phyloP scores from a whole-genome alignment of 2,797 vertebrate species.

The Mormyrus hasselquistii region DNA sequence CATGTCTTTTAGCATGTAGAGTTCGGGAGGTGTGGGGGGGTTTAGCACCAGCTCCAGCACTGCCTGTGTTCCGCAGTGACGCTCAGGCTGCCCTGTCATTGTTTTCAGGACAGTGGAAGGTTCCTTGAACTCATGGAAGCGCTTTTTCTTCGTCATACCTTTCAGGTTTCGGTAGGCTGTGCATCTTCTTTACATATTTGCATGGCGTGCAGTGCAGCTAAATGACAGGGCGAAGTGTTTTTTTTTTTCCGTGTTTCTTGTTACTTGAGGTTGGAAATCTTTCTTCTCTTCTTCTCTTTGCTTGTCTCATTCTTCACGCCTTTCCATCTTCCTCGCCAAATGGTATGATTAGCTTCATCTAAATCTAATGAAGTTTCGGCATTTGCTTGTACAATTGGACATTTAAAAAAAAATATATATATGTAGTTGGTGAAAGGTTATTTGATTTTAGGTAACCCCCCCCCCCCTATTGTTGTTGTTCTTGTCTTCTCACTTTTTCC shows the following conservation, averaged over 20 bases:
- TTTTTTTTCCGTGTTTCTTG: background rate
- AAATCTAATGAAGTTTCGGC: background rate
- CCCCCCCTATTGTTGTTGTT: background rate
- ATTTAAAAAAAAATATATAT: background rate
- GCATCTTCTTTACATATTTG: background rate
- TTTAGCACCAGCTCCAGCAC: too few species aligned
- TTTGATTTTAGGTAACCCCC: background rate
- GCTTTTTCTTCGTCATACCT: background rate
- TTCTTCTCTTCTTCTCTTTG: background rate
- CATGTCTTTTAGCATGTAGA: background rate
- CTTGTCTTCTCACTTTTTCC: background rate
- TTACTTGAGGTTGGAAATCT: background rate
- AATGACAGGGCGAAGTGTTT: background rate
- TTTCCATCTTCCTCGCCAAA: background rate
- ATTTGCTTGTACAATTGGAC: background rate
- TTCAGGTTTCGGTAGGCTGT: background rate
- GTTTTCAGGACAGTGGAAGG: conserved; percentile 9
- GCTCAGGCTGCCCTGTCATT: background rate
- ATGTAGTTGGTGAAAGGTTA: background rate
- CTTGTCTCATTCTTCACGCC: background rate
- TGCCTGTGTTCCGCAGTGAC: background rate
- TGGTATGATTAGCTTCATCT: background rate
- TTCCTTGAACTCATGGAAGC: conserved; percentile 1
- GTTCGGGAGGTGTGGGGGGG: background rate
- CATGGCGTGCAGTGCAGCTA: background rate